phyloP scores from a whole-genome alignment of 2,113 vertebrate species.

The Pampusana beccarii region DNA sequence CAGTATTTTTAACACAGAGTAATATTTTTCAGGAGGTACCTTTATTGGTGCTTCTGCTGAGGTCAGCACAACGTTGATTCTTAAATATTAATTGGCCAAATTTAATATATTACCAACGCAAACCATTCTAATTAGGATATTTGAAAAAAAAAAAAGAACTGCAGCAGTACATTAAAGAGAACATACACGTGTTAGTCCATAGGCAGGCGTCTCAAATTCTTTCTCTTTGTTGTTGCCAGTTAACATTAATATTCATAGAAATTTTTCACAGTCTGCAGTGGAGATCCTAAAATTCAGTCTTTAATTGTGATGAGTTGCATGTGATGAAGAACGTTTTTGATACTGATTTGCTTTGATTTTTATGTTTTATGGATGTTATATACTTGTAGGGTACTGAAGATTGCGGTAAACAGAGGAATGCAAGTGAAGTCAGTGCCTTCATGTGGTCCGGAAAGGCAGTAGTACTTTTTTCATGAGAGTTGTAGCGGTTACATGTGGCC shows the following conservation, averaged over 20 bases:
- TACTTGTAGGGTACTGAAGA: background rate
- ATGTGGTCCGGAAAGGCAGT: background rate
- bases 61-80: background rate
- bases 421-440: background rate
- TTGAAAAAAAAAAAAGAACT: background rate
- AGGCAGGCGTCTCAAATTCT: background rate
- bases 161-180: background rate
- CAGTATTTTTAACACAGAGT: background rate
- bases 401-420: background rate
- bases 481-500: slow-evolving; percentile 18
- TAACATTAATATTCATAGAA: background rate
- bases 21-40: background rate
- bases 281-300: background rate
- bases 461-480: background rate
- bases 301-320: background rate
- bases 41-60: background rate
- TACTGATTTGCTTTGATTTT: background rate
- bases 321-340: background rate
- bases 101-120: background rate
- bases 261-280: background rate
- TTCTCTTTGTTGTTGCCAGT: background rate
- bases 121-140: background rate
- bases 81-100: background rate
- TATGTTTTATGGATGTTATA: background rate
- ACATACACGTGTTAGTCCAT: background rate